phyloP scores from a whole-genome alignment of 1,140 invertebrate genomes.

The Drosophila pruinosa region DNA sequence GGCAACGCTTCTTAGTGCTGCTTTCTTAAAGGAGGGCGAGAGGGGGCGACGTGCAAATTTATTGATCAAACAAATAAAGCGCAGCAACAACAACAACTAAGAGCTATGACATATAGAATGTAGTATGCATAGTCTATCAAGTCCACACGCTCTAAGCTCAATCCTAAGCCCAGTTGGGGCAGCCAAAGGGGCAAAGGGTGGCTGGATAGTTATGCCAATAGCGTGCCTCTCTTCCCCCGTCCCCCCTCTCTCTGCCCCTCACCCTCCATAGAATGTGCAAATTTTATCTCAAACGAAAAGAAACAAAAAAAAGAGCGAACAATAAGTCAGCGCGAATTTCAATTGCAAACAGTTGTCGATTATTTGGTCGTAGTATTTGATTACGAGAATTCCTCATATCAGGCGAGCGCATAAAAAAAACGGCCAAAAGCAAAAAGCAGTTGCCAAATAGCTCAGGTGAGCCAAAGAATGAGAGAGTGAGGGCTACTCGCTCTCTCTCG shows the following conservation, averaged over 20 bases:
- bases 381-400: constrained; percentile 57
- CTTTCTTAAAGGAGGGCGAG: background rate
- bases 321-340: constrained; percentile 51
- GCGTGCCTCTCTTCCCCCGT: background rate
- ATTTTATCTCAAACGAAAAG: constrained; percentile 37
- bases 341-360: constrained; percentile 70
- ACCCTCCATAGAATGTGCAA: constrained; percentile 17
- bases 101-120: constrained; percentile 19
- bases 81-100: constrained; percentile 39
- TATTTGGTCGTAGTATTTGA: constrained; percentile 65
- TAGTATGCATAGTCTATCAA: constrained; percentile 16
- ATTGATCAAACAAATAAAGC: constrained; percentile 79
- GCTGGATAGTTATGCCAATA: background rate
- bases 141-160: background rate
- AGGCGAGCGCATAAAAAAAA: constrained; percentile 15
- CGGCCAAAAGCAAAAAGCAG: constrained; percentile 28
- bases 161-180: background rate
- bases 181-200: background rate
- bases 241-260: background rate
- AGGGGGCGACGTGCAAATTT: constrained; percentile 56
- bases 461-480: background rate
- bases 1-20: constrained; percentile 28
- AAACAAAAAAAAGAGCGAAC: background rate
- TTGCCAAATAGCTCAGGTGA: background rate
- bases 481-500: background rate